Base-by-base conservation (phyloP, 2,797 vertebrate genomes). In the Hozukius guyotensis region DNA sequence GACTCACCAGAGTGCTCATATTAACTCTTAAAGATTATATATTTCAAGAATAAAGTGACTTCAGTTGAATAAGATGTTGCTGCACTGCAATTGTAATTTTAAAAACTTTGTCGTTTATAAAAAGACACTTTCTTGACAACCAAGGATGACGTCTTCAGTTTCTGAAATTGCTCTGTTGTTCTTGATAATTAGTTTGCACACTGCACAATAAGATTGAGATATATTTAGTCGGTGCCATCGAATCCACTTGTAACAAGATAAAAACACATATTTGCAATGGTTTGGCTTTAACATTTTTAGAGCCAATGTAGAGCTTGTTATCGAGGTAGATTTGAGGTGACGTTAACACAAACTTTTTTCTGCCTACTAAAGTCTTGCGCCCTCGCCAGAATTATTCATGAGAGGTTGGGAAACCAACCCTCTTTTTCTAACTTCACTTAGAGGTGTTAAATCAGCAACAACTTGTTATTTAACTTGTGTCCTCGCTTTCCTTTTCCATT, bases 101-200 rank as follows among this genome's bases (percentile, higher is more conserved):
- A n/a, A 53, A 53, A 63, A 42, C 3, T 60, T 65, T 65, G 22
- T 16, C n/a, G 4, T 65, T 69, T 73, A 42, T 20, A 1, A 52
- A 74, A 18, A 20, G 46, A 55, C 1, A 3, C 27, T 55, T 32
- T 52, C 25, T 32, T 60, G 65, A 75, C 38, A 27, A 74, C 2
- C 25, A 68, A 60, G 2, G 42, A 61, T 63, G 6, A 66, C 18
- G 27, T 68, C 2, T 53, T 73, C 4, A 6, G 24, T 29, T 22
- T 27, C 20, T 42, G n/a, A 75, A 63, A 72, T 34, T 6, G 31
- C 34, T 71, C 24, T 55, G 18, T 67, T 66, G 11, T 75, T 60
- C 32, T 60, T 65, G 10, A n/a, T 84, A 59, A 83, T 81, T 75
- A 73, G 59, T 83, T 82, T 79, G 8, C 60, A 32, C 32, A 25